Percentiles rank a stretch among this genome's conserved stretches.
Evolutionary conservation across 2,797 vertebrate genomes (phyloP).

Genomic region (Dallia pectoralis): DNA sequence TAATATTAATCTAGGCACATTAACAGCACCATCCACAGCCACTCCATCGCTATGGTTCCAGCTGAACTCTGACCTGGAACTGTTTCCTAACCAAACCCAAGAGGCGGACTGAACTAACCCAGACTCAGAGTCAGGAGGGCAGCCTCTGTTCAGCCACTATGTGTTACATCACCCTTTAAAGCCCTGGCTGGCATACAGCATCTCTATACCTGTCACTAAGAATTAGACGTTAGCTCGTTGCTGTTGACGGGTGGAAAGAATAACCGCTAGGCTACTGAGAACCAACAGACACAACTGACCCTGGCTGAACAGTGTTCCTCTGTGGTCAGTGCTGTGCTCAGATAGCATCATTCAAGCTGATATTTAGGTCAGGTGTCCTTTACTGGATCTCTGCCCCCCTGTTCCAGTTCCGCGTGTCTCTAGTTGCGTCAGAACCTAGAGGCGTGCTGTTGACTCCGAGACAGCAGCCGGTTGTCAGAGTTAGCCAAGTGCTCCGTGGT

Average conservation of each 20-base stretch:
- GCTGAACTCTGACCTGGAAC: neutral
- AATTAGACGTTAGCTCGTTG: neutral
- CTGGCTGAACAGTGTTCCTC: neutral
- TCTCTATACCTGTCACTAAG: neutral
- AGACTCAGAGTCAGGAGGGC: neutral
- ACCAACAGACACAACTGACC: neutral
- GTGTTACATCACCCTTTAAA: neutral
- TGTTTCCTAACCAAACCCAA: neutral
- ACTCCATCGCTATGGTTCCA: neutral
- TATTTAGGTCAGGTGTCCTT: neutral
- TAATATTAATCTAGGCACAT: neutral
- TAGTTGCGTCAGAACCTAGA: neutral
- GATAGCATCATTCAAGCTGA: neutral
- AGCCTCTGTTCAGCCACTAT: neutral
- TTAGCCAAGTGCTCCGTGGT: neutral
- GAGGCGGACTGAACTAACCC: neutral
- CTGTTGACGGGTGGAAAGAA: neutral
- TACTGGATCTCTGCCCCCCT: neutral
- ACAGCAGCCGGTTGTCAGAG: neutral
- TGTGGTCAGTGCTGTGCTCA: too few species aligned
- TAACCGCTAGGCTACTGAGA: neutral
- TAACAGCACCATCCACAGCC: neutral
- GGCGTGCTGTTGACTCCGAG: neutral
- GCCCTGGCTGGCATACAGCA: neutral
- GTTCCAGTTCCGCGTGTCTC: neutral